Percentiles rank a stretch among this genome's conserved stretches.
Evolutionary conservation across 2,888 invertebrate species (phyloP).

Genomic region (Lissocephala sabroskyi): DNA sequence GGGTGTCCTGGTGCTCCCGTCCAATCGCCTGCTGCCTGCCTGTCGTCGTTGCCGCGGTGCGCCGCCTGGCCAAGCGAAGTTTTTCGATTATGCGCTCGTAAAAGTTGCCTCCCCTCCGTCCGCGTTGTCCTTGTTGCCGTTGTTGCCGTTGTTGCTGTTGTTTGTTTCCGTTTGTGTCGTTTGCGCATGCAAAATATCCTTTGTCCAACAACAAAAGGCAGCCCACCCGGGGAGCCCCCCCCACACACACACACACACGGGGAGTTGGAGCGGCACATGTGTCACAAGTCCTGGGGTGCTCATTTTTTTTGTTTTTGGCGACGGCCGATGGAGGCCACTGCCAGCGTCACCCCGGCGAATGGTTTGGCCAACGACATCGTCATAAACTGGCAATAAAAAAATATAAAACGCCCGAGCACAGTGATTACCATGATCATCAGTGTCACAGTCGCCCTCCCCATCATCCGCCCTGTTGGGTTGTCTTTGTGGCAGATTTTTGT

Average conservation of each 20-base stretch:
- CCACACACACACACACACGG: constrained; percentile 1
- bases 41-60: not conserved
- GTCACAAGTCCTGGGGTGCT: no score
- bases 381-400: constrained; percentile 65
- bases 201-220: constrained; percentile 32
- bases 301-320: no score
- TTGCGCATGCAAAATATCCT: constrained; percentile 27
- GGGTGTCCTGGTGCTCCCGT: constrained; percentile 3
- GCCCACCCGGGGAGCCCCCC: not conserved
- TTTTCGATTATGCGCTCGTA: constrained; percentile 61
- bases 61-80: constrained; percentile 26
- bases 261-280: constrained; percentile 48
- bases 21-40: no score
- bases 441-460: constrained; percentile 32
- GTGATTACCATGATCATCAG: constrained; percentile 51
- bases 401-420: constrained; percentile 42
- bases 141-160: constrained; percentile 13
- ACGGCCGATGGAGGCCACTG: no score
- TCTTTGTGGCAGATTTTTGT: not conserved
- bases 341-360: no score
- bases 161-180: constrained; percentile 8
- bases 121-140: constrained; percentile 23
- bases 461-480: no score
- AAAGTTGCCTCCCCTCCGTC: constrained; percentile 54
- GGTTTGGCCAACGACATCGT: constrained; percentile 30